A percentile compares a stretch with the other conserved stretches of the same genome.
Evolutionary conservation across 2,113 vertebrate species (phyloP).

Genomic region (Mesoclemmys tuberculata): DNA sequence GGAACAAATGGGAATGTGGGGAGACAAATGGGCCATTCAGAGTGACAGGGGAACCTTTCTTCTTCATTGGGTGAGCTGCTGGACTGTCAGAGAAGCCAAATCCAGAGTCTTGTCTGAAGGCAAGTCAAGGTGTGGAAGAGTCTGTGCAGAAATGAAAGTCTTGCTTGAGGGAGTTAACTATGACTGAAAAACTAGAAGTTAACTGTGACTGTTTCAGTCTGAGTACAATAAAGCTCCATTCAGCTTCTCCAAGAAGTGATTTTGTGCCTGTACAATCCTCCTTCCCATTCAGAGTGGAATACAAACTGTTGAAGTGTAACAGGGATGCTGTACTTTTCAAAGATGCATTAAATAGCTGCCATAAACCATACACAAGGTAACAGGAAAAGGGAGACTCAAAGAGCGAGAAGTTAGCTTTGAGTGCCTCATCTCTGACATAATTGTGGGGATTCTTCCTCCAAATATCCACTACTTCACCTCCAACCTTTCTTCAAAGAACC

Average conservation of each 20-base stretch:
- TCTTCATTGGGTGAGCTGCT: background rate
- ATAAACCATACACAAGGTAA: slow-evolving; percentile 40
- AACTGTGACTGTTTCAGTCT: slow-evolving; percentile 2
- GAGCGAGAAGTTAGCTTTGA: slow-evolving; percentile 41
- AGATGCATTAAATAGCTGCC: slow-evolving; percentile 21
- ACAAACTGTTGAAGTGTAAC: slow-evolving; percentile 35
- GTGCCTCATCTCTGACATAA: slow-evolving; percentile 4
- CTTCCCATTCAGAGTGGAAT: slow-evolving; percentile 20
- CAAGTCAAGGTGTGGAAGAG: background rate
- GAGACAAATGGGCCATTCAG: background rate
- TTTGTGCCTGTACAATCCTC: slow-evolving; percentile 41
- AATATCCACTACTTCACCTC: slow-evolving; percentile 27
- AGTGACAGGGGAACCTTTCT: background rate
- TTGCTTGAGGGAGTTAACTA: slow-evolving; percentile 9
- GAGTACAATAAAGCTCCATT: slow-evolving; percentile 21
- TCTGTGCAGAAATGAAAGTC: background rate
- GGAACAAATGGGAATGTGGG: background rate
- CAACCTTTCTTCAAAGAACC: slow-evolving; percentile 5
- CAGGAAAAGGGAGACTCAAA: slow-evolving; percentile 21
- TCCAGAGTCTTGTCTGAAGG: background rate
- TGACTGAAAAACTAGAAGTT: background rate
- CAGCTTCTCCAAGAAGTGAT: slow-evolving; percentile 15
- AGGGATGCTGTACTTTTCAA: background rate
- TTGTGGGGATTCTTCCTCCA: background rate
- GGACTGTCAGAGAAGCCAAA: background rate